Conservation (phyloP, 2,888 invertebrate genomes). For the Ferrisia virgata region DNA sequence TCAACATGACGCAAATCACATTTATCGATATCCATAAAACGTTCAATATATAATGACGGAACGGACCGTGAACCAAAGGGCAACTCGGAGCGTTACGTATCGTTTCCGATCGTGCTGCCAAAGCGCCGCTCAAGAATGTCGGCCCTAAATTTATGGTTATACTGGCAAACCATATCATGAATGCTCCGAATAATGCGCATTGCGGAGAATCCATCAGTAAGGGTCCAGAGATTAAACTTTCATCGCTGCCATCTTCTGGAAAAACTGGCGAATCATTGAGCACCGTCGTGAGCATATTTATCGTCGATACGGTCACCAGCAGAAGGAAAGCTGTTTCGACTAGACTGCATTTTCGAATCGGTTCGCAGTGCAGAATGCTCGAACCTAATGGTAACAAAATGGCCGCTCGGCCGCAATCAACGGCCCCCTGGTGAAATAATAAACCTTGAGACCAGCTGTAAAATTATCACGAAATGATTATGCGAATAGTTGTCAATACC, state of each 20-base stretch:
- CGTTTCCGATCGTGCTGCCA: constrained; percentile 75
- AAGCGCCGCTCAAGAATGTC: constrained; percentile 77
- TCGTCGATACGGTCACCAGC: constrained; percentile 83
- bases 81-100: constrained; percentile 78
- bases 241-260: constrained; percentile 69
- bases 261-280: constrained; percentile 82
- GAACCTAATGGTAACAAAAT: constrained; percentile 75
- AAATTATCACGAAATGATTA: not conserved
- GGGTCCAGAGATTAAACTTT: constrained; percentile 70
- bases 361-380: constrained; percentile 76
- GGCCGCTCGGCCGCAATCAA: constrained; percentile 78
- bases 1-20: constrained; percentile 77
- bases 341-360: constrained; percentile 79
- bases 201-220: constrained; percentile 81
- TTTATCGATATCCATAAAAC: constrained; percentile 87
- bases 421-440: constrained; percentile 78
- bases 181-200: constrained; percentile 85
- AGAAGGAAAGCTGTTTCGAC: constrained; percentile 85
- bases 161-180: constrained; percentile 91
- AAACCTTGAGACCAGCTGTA: constrained; percentile 81
- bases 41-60: constrained; percentile 85
- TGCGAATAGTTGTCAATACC: not conserved
- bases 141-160: constrained; percentile 87
- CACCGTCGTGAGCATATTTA: constrained; percentile 84
- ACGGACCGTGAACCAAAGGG: constrained; percentile 80